Percentiles rank a stretch among this genome's conserved stretches.
Evolutionary conservation across 2,797 vertebrate genomes (phyloP).

Genomic region (Chaetophractus vellerosus): DNA sequence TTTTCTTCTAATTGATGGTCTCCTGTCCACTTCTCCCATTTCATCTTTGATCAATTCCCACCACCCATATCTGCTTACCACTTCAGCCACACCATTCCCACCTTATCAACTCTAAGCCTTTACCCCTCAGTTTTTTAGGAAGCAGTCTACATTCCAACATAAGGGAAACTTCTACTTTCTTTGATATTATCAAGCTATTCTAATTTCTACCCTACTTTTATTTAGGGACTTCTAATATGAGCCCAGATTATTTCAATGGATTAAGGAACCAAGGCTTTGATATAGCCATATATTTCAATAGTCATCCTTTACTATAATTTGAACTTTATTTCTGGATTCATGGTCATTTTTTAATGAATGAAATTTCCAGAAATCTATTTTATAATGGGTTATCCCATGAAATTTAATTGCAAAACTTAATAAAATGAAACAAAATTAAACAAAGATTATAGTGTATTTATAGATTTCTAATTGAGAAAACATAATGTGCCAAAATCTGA

Average conservation of each 20-base stretch:
- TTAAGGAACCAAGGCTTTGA: neutral
- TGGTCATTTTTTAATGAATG: neutral
- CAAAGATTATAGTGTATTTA: neutral
- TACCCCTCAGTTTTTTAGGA: neutral
- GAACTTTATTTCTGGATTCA: neutral
- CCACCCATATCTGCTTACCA: neutral
- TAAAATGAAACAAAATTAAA: conserved; percentile 14
- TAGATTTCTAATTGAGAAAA: conserved; percentile 18
- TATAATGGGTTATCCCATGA: neutral
- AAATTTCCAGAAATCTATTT: conserved; percentile 46
- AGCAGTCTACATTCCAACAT: neutral
- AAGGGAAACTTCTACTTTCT: neutral
- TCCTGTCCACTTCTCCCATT: neutral
- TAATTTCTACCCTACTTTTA: neutral
- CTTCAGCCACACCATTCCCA: neutral
- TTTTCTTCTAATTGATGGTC: neutral
- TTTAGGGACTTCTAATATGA: neutral
- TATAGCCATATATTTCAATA: neutral
- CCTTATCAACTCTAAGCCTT: neutral
- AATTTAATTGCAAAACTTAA: conserved; percentile 16
- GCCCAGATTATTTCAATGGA: neutral
- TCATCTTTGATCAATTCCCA: neutral
- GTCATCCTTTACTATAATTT: neutral
- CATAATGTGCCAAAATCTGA: neutral
- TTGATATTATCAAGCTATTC: neutral